Evolutionary conservation across 1,140 invertebrate species (phyloP).

Genomic region (Temnothorax longispinosus): DNA sequence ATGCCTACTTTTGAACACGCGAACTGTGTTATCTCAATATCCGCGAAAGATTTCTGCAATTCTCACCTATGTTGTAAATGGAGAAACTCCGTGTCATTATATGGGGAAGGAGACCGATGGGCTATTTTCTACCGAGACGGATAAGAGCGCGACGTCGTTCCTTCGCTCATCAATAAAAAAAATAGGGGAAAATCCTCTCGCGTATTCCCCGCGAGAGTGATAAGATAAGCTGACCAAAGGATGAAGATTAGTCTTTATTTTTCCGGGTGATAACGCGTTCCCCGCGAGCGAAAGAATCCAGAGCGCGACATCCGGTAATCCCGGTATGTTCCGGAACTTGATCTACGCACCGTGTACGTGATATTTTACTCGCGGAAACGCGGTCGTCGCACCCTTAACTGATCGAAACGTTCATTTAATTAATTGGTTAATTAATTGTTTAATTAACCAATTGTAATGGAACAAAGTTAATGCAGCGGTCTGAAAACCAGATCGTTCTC

Average conservation of each 20-base stretch:
- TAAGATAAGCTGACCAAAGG: constrained; percentile 55
- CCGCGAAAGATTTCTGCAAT: background rate
- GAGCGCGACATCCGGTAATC: background rate
- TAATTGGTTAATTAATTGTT: background rate
- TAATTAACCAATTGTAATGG: no score
- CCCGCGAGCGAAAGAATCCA: background rate
- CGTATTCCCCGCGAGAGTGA: background rate
- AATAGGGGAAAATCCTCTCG: background rate
- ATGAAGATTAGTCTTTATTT: constrained; percentile 29
- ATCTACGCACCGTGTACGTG: no score
- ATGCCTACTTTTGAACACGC: background rate
- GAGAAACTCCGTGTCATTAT: background rate
- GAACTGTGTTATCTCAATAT: background rate
- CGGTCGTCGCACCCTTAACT: no score
- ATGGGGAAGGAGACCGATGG: background rate
- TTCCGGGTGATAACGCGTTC: background rate
- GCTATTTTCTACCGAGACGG: background rate
- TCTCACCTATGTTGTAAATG: background rate
- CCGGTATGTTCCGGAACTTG: background rate
- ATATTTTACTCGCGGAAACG: background rate
- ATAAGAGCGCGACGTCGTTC: constrained; percentile 30
- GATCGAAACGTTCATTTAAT: background rate
- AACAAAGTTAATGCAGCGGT: background rate
- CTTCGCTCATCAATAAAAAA: background rate
- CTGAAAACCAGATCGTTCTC: background rate